Evolutionary conservation across 1,140 invertebrate species (phyloP), one percentile per base, ranked within the genome.

Genomic region (Drosophila orena): DNA sequence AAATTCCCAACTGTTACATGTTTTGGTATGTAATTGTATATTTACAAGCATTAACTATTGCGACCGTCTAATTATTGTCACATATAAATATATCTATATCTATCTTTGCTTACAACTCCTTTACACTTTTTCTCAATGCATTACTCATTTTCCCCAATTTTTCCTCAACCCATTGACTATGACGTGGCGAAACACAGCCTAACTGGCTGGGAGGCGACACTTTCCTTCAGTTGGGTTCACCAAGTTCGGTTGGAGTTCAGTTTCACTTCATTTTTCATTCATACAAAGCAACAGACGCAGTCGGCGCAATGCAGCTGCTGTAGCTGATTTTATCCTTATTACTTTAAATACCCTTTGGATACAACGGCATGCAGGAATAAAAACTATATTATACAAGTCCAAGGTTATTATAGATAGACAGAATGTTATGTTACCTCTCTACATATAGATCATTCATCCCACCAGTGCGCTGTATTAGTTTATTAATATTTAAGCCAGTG

Each of bases 221-320:
- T 86, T 81, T 65, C 62, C 49, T 44, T 68, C 46, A 68, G 30
- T 68, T 62, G 38, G 57, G 79, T 68, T 69, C 60, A 68, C 59
- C 40, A 35, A 56, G 66, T 69, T 70, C 34, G 50, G 42, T 40
- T 70, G 43, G 52, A 71, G 68, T 70, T 70, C 68, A 68, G 74
- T 43, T 46, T 74, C 81, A 84, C 71, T 83, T 83, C 80, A 83
- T 83, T 83, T 83, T 86, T 86, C 81, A 86, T 86, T 85, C 81
- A 86, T 88, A 88, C 70, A 88, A 88, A 60, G 79, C 64, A 77
- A 58, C 78, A 60, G 50, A 60, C 37, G 57, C 38, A 62, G 68
- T 38, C 37, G 40, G 62, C 46, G 42, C 59, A 79, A 52, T 56
- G 75, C 65, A 79, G 76, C 59, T 66, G 46, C 46, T 75, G 17